Conservation (phyloP, 2,113 vertebrate genomes). For the Henicopernis longicauda region DNA sequence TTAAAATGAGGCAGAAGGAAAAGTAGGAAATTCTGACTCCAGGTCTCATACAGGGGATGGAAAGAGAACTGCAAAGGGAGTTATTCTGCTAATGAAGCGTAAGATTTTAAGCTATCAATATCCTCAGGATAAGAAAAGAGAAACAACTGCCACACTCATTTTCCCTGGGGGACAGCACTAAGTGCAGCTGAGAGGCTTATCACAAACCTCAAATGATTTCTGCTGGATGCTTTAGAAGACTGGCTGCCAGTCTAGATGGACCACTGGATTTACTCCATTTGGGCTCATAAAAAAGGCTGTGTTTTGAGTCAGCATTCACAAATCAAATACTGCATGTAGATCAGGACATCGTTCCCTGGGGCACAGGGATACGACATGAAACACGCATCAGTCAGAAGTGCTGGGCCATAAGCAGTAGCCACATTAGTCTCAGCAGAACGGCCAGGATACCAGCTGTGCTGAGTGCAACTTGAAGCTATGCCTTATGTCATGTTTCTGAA, state of each 20-base stretch:
- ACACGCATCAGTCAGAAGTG: neutral
- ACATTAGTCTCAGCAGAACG: neutral
- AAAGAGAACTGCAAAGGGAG: neutral
- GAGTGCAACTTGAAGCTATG: neutral
- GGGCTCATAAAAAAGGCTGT: neutral
- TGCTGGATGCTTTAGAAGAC: neutral
- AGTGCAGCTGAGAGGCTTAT: neutral
- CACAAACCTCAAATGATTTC: neutral
- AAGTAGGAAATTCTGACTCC: neutral
- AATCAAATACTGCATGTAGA: neutral
- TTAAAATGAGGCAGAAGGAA: neutral
- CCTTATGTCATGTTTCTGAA: neutral
- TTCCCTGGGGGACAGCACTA: neutral
- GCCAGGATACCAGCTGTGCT: neutral
- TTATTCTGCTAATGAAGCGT: neutral
- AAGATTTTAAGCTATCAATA: neutral
- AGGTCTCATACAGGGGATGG: neutral
- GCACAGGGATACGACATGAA: rapidly evolving
- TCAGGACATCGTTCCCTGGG: neutral
- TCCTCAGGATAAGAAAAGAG: neutral
- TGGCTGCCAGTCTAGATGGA: neutral
- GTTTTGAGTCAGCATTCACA: neutral
- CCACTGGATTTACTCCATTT: neutral
- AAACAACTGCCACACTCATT: neutral
- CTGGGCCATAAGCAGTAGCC: neutral